Evolutionary conservation across 2,113 vertebrate genomes (phyloP), one percentile per base, ranked within the genome.

Genomic region (Megaceryle maxima): DNA sequence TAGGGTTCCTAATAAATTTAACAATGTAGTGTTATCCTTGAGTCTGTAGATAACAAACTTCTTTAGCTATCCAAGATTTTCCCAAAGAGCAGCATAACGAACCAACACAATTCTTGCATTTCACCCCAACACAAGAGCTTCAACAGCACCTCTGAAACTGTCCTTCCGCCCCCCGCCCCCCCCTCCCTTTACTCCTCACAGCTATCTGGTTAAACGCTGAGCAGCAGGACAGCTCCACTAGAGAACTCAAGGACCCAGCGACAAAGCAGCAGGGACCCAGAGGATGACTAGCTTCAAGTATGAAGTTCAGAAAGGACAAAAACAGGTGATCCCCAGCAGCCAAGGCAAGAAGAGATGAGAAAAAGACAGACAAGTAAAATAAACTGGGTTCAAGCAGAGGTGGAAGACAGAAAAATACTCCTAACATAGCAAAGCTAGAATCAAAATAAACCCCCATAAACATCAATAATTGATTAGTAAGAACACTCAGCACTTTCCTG

Each of bases 1-100:
- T 33, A 39, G 24, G 53, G 72, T 78, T 96, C 86, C 87, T 93
- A 95, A 95, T 87, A 94, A 79, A 73, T 83, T 74, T 16, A 88
- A 33, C 53, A 88, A 79, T 0, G 0, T 2, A 29, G 37, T 37
- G 26, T 64, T 95, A 72, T 48, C 67, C 44, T 78, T 64, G 33
- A 72, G 46, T 57, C 64, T 75, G 73, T 4, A 72, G 16, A 28
- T 50, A 77, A 50, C 24, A 55, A 59, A 80, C 60, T 75, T 44
- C 53, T 94, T 37, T 3, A 66, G 39, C 62, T 29, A 72, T 10
- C 28, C 28, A 73, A 35, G 46, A 76, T 78, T 59, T 77, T 77
- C 57, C 77, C 46, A 56, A 91, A 87, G 43, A 88, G 46, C 39
- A 51, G 37, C 37, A 77, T 12, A 85, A 81, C 1, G 64, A 96